Percentiles rank a stretch among this genome's conserved stretches.
Evolutionary conservation across 2,113 vertebrate species (phyloP).

Genomic region (Melanotaenia duboulayi): DNA sequence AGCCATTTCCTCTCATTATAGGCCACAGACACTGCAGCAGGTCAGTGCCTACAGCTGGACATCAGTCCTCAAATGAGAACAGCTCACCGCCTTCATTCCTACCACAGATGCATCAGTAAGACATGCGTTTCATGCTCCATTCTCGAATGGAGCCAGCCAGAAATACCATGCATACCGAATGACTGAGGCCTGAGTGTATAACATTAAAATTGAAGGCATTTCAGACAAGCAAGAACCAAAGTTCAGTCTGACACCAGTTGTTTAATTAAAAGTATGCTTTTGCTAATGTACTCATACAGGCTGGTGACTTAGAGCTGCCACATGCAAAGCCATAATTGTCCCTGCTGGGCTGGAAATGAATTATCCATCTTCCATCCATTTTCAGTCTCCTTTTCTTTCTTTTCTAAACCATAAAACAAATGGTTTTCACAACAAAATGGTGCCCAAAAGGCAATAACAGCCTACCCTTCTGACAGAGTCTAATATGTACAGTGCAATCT

Average conservation of each 20-base stretch:
- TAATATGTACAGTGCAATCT: background rate
- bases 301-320: background rate
- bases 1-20: conserved; percentile 57
- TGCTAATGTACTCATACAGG: background rate
- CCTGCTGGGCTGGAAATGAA: background rate
- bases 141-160: conserved; percentile 2
- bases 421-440: conserved; percentile 5
- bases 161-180: background rate
- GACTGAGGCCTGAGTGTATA: background rate
- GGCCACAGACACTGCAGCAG: conserved; percentile 38
- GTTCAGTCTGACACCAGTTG: background rate
- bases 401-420: background rate
- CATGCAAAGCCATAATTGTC: background rate
- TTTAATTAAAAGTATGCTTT: conserved; percentile 7
- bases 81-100: conserved; percentile 31
- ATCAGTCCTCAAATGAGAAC: conserved; percentile 50
- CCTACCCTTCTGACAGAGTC: background rate
- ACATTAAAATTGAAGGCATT: background rate
- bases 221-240: background rate
- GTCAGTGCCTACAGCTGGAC: conserved; percentile 61
- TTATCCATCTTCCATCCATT: background rate
- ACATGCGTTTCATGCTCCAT: conserved; percentile 5
- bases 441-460: background rate
- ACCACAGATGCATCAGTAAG: conserved; percentile 2
- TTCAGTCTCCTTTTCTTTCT: background rate